Base-by-base conservation (phyloP, 1,140 invertebrate genomes). In the Pararge aegeria region DNA sequence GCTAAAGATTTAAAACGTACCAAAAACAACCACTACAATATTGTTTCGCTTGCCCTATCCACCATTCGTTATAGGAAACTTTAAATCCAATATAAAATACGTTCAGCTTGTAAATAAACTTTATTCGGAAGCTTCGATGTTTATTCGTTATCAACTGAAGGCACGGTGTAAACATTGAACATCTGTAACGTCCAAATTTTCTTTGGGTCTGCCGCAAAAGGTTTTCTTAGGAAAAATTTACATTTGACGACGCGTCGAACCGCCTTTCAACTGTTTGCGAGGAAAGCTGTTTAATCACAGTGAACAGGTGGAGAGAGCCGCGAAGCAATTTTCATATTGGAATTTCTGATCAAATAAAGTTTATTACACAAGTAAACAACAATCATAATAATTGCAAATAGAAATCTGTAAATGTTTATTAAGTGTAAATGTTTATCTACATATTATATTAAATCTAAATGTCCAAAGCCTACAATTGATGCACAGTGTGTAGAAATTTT, bases 281-380 rank as follows among this genome's bases (percentile, higher is more conserved):
- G 61, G 56, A 72, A 82, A 79, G 74, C 77, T 76, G 79, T 87
- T 89, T 87, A 89, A 87, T 87, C 86, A 86, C 80, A 63, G 82
- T 65, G 73, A 80, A 81, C 83, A 83, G 83, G 83, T 86, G 76
- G 73, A 68, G 69, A 66, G 62, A 73, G 59, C 57, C 72, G 72
- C 69, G 68, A 73, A 77, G 75, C 76, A 80, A 85, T 85, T 83
- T 87, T 80, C 74, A 73, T 83, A 82, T 84, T 84, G 70, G 69
- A 55, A 55, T 59, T 64, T 55, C 52, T 59, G 56, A 51, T 52
- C 56, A 64, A 52, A 60, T 52, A 54, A 24, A 15, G 34, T 34
- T 53, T 46, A 29, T 49, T 57, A 48, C 21, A 46, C 12, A 48
- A 56, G 55, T 53, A 63, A 53, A 53, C 15, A 54, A 12, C 18